Evolutionary conservation across 1,140 invertebrate genomes (phyloP).

Genomic region (Drosophila pruinosa): DNA sequence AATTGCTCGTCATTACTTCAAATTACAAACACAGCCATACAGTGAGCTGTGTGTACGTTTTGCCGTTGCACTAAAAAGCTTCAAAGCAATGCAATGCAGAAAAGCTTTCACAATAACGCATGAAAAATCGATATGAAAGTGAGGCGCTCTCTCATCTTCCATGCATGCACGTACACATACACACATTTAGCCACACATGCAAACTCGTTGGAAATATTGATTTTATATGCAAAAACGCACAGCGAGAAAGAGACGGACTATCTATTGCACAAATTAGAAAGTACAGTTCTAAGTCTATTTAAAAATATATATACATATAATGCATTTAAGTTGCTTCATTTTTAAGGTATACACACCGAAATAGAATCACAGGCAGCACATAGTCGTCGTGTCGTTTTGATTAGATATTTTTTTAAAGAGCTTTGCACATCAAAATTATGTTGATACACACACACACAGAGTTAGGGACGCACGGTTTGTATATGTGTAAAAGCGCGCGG

Average conservation of each 20-base stretch:
- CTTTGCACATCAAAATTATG: conserved; percentile 55
- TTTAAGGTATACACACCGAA: conserved; percentile 71
- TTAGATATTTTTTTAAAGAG: conserved; percentile 63
- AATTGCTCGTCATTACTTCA: conserved; percentile 62
- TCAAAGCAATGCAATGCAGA: conserved; percentile 18
- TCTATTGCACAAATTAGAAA: conserved; percentile 60
- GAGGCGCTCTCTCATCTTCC: conserved; percentile 27
- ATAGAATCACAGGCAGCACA: conserved; percentile 78
- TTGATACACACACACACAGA: conserved; percentile 53
- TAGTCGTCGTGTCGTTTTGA: conserved; percentile 68
- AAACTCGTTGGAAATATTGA: conserved; percentile 60
- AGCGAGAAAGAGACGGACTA: conserved; percentile 32
- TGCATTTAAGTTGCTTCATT: conserved; percentile 49
- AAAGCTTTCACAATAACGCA: conserved; percentile 64
- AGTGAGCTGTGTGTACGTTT: background rate
- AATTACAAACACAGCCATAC: conserved; percentile 24
- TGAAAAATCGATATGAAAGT: conserved; percentile 75
- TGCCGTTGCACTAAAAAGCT: conserved; percentile 32
- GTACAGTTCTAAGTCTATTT: conserved; percentile 64
- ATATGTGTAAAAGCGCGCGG: conserved; percentile 42
- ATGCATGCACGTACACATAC: conserved; percentile 7
- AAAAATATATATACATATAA: conserved; percentile 35
- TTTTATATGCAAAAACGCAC: conserved; percentile 66
- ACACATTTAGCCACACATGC: conserved; percentile 1
- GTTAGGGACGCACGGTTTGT: conserved; percentile 43